These are phyloP conservation scores for Dysmachus trigonus DNA, from an alignment of 2,888 invertebrate species.

Conservation along the genomic window DNA sequence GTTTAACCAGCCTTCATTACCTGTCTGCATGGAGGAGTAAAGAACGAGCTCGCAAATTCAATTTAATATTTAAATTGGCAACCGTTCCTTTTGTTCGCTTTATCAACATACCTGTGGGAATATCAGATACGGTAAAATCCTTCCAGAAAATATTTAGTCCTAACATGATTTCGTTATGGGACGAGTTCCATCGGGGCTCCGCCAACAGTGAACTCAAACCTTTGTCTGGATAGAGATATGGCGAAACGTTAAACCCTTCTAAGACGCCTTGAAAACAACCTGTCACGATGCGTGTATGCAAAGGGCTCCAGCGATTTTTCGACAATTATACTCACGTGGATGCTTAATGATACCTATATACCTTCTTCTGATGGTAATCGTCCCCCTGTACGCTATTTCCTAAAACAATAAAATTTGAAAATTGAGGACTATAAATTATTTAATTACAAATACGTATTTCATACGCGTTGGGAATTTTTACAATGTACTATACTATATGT, in stretches of 20 bases:
- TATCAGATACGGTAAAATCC: background rate
- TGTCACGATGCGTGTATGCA: background rate
- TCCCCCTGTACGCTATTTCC: too few relatives aligned
- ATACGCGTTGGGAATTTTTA: too few relatives aligned
- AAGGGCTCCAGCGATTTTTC: background rate
- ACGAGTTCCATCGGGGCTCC: background rate
- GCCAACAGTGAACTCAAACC: background rate
- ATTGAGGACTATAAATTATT: too few relatives aligned
- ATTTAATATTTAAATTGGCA: background rate
- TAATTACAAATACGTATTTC: too few relatives aligned
- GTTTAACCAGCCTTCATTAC: background rate
- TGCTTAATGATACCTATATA: background rate
- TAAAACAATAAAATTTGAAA: too few relatives aligned
- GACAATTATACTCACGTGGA: background rate
- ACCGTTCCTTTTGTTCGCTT: background rate
- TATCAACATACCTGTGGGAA: background rate
- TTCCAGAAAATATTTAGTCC: background rate
- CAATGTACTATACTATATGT: too few relatives aligned
- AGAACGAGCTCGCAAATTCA: background rate
- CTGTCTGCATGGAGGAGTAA: background rate
- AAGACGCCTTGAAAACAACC: background rate
- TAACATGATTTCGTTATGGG: background rate
- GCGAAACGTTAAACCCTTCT: background rate
- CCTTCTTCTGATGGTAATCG: background rate
- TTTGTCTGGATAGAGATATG: background rate